Base-by-base conservation (phyloP, 2,888 invertebrate species). In the Carabus problematicus region DNA sequence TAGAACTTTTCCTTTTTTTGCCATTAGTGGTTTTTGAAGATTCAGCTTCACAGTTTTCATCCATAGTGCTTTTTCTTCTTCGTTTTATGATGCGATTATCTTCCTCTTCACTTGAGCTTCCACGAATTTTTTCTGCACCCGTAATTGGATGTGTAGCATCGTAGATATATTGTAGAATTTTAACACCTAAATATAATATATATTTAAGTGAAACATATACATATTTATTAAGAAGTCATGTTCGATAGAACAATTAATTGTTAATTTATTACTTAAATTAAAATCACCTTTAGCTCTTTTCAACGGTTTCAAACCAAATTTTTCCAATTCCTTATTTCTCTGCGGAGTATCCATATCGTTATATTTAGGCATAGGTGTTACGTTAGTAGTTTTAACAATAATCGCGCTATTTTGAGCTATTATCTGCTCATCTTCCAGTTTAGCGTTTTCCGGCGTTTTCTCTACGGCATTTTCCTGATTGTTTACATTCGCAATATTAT, bases 121-220 rank as follows among this genome's bases (percentile, higher is more conserved):
- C 4, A 52, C 1, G 52, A 12, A 7, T 52, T 52, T 52, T 59
- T 59, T 59, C 73, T 2, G 42, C 47, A 68, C 63, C 81, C 29
- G 88, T 78, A 12, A 85, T 75, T 12, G 90, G 90, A 83, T 91
- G 91, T 0, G 88, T 89, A 77, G 88, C 85, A 73, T 89, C 87
- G 76, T 90, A 91, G 42, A 91, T 83, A 74, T 89, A 87, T 67
- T 88, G 87, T 52, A 91, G 78, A 58, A 91, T 80, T 80, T 87
- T 85, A 41, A 88, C 82, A 0, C 89, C 90, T 81, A 79, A 54
- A 72, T 4, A 52, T 14, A 52, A 29, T 29, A 29, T 29, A 29
- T 6, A 29, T 29, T 29, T 29, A 29, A 29, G 29, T 3, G 6
- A 29, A 29, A 6, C 3, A 2, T 29, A 29, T 29, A 2, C 6